Percentiles rank a stretch among this genome's conserved stretches.
These are phyloP conservation scores for Oreortyx pictus DNA, from an alignment of 2,797 vertebrate genomes.

Conservation along the genomic window DNA sequence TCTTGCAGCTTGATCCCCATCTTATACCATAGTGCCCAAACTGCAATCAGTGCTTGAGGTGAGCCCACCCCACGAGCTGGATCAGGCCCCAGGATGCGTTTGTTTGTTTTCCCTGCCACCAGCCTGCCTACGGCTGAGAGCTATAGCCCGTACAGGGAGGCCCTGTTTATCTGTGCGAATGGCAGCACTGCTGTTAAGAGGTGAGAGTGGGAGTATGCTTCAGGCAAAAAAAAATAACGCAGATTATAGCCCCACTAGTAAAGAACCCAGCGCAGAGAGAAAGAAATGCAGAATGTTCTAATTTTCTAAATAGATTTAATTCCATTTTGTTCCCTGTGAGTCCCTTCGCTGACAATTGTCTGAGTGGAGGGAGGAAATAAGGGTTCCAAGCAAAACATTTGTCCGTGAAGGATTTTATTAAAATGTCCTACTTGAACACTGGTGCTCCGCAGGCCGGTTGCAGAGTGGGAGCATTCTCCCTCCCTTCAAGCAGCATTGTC, in stretches of 20 bases:
- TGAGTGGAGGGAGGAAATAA: constrained; percentile 26
- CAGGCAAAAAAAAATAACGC: constrained; percentile 3
- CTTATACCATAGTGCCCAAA: neutral
- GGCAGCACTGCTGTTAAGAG: constrained; percentile 39
- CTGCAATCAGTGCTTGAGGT: neutral
- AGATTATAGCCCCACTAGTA: constrained; percentile 26
- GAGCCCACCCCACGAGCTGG: neutral
- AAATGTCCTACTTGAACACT: constrained; percentile 68
- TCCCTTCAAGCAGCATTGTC: constrained; percentile 32
- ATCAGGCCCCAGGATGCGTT: neutral
- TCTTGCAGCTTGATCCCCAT: neutral
- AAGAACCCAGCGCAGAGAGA: constrained; percentile 46
- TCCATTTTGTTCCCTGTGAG: constrained; percentile 38
- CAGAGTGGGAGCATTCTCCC: neutral
- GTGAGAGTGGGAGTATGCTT: constrained; percentile 48
- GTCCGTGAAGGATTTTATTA: constrained; percentile 61
- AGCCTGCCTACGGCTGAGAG: constrained; percentile 27
- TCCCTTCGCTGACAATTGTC: constrained; percentile 45
- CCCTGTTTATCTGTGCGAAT: constrained; percentile 40
- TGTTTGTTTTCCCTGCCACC: constrained; percentile 55
- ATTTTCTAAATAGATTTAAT: constrained; percentile 53
- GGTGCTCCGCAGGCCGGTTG: constrained; percentile 28
- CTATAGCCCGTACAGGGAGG: constrained; percentile 9
- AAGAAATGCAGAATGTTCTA: constrained; percentile 37
- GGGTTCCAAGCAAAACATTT: constrained; percentile 65